phyloP scores from a whole-genome alignment of 53 echinoderm and acorn worm genomes.

The Mesocentrotus franciscanus region DNA sequence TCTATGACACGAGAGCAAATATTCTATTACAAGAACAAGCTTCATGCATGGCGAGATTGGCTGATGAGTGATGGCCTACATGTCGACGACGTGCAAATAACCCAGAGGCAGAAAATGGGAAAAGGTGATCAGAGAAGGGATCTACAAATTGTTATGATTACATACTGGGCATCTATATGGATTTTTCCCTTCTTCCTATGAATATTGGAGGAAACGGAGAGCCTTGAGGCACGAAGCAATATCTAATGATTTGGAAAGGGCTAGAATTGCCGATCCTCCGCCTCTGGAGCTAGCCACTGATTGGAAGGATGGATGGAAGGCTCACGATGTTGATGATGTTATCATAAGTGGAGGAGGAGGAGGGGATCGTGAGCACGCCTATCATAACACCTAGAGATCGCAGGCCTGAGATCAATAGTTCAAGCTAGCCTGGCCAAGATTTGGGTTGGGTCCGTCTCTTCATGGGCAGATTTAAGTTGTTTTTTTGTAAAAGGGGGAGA shows the following conservation, averaged over 20 bases:
- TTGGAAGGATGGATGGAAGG: slow-evolving; percentile 10
- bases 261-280: slow-evolving; percentile 20
- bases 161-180: slow-evolving; percentile 48
- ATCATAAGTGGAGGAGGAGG: slow-evolving; percentile 44
- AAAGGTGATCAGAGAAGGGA: neutral
- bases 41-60: slow-evolving; percentile 9
- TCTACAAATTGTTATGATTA: slow-evolving; percentile 53
- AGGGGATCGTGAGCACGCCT: slow-evolving; percentile 56
- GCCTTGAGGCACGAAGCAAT: slow-evolving; percentile 46
- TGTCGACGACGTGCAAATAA: neutral
- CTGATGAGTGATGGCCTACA: slow-evolving; percentile 19
- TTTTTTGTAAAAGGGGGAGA: too few relatives aligned
- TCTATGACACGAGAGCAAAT: neutral
- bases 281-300: slow-evolving; percentile 11
- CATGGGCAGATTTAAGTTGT: too few relatives aligned
- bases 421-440: neutral
- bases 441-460: neutral
- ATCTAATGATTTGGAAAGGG: slow-evolving; percentile 30
- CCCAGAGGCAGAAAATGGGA: slow-evolving; percentile 12
- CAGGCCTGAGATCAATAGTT: slow-evolving; percentile 25
- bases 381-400: slow-evolving; percentile 56
- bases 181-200: slow-evolving; percentile 42
- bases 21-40: slow-evolving; percentile 3
- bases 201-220: slow-evolving; percentile 43
- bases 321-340: slow-evolving; percentile 34